These are phyloP conservation scores for Enteromius mattozi DNA, from an alignment of 2,797 vertebrate genomes.

Conservation along the genomic window DNA sequence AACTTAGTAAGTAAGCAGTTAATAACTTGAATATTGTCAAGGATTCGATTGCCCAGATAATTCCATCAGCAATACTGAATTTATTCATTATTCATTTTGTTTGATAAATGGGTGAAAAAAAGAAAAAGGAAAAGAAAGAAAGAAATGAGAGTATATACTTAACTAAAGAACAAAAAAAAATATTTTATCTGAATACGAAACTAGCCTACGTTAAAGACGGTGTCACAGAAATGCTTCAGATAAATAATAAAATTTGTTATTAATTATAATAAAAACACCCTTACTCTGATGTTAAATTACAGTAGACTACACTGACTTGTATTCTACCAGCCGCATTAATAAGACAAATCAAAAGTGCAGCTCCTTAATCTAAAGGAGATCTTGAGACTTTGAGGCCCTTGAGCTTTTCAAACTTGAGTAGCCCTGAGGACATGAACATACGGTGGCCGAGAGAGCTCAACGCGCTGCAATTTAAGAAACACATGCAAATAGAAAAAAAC, in stretches of 20 bases:
- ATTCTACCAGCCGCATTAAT: not conserved
- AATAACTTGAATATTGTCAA: too few species aligned
- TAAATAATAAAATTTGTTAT: too few species aligned
- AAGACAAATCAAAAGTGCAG: not conserved
- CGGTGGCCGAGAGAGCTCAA: too few species aligned
- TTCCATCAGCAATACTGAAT: not conserved
- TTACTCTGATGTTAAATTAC: not conserved
- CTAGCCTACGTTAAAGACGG: not conserved
- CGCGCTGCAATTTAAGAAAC: too few species aligned
- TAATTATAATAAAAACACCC: not conserved
- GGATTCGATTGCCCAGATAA: not conserved
- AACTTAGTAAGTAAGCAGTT: too few species aligned
- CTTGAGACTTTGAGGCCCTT: not conserved
- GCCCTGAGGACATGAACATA: constrained; percentile 22
- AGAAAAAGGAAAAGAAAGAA: too few species aligned
- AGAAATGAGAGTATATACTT: not conserved
- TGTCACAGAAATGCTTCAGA: not conserved
- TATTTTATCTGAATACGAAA: not conserved
- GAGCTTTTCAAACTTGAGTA: constrained; percentile 12
- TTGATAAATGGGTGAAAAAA: not conserved
- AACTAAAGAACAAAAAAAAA: not conserved
- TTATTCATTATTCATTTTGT: not conserved
- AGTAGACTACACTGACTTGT: not conserved
- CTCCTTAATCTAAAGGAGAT: not conserved
- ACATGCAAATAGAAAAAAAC: too few species aligned